Conservation (phyloP, 2,113 vertebrate genomes). For the Vulpes ferrilata region DNA sequence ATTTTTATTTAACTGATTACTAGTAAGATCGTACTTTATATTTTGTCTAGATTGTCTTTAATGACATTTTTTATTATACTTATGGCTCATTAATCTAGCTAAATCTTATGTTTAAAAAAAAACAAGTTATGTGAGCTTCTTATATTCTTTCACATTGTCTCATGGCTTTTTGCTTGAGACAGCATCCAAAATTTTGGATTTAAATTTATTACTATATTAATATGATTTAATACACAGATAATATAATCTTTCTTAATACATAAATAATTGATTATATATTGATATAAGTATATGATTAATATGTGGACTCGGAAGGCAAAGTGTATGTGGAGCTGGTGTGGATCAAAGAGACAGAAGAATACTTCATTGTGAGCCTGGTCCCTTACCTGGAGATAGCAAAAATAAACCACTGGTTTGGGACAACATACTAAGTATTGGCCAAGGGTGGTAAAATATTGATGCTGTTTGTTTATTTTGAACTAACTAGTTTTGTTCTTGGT, state of each 20-base stretch:
- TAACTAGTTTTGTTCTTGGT: constrained; percentile 21
- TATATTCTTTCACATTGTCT: constrained; percentile 3
- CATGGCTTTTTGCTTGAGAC: background rate
- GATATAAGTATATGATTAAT: background rate
- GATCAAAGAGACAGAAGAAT: constrained; percentile 86
- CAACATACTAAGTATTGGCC: constrained; percentile 79
- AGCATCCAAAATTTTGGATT: background rate
- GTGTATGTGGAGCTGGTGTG: constrained; percentile 83
- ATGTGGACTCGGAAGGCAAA: constrained; percentile 82
- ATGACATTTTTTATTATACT: constrained; percentile 36
- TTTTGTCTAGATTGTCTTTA: constrained; percentile 8
- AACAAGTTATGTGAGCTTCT: background rate
- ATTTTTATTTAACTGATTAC: constrained; percentile 31
- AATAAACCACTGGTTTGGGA: constrained; percentile 88
- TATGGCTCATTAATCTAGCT: constrained; percentile 16
- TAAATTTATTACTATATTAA: background rate
- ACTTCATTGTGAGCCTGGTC: constrained; percentile 85
- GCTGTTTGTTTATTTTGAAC: background rate
- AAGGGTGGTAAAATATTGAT: background rate
- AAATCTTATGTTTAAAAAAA: background rate
- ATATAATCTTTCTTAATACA: constrained; percentile 25
- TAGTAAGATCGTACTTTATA: constrained; percentile 17
- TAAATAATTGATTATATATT: constrained; percentile 8
- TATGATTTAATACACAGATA: background rate
- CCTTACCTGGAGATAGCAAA: constrained; percentile 84